phyloP scores from a whole-genome alignment of 2,888 invertebrate genomes.

The Monoplex corrugatus region DNA sequence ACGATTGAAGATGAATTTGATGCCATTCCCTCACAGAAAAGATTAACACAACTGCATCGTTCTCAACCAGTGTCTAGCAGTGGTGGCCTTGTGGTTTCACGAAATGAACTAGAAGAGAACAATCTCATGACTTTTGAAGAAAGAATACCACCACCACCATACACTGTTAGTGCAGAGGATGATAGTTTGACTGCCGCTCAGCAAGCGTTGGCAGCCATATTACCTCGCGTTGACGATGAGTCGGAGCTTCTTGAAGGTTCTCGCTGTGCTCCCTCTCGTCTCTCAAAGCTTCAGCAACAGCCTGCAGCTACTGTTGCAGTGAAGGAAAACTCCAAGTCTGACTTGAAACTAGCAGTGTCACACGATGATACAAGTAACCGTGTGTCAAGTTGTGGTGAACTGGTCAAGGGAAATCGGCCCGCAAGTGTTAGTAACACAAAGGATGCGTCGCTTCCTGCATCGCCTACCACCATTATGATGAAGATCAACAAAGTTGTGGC shows the following conservation, averaged over 20 bases:
- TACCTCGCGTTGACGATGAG: not conserved
- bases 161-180: not conserved
- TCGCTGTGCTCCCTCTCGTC: too few species aligned
- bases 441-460: too few species aligned
- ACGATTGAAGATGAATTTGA: not conserved
- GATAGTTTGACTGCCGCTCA: not conserved
- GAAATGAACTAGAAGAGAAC: not conserved
- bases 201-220: constrained; percentile 12
- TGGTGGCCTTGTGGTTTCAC: not conserved
- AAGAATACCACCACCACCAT: not conserved
- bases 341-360: too few species aligned
- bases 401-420: too few species aligned
- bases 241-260: not conserved
- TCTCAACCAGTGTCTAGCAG: not conserved
- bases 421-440: too few species aligned
- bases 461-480: too few species aligned
- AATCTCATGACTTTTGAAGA: not conserved
- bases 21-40: not conserved
- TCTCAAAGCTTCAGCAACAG: too few species aligned
- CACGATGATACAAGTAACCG: too few species aligned
- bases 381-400: too few species aligned
- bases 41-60: not conserved
- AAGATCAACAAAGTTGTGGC: too few species aligned
- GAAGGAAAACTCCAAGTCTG: too few species aligned
- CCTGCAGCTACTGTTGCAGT: too few species aligned